These are phyloP conservation scores for Gorsachius magnificus DNA, from an alignment of 2,797 vertebrate species.

Conservation along the genomic window DNA sequence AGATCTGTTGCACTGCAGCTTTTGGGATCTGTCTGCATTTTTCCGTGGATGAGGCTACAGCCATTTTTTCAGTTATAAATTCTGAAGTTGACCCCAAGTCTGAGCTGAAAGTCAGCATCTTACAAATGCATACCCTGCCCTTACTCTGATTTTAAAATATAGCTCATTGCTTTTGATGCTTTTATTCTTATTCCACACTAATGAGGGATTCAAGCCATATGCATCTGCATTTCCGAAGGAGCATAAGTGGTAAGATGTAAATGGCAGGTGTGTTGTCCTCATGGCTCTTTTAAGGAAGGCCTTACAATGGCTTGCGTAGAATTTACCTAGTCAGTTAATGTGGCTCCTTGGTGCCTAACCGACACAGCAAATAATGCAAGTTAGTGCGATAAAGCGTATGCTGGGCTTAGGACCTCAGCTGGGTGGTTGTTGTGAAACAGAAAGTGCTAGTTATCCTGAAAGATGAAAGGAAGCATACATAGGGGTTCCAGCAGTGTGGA, in stretches of 20 bases:
- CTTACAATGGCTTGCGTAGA: accelerated
- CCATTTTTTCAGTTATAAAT: background rate
- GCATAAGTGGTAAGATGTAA: background rate
- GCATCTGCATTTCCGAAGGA: background rate
- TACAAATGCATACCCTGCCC: background rate
- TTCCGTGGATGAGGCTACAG: background rate
- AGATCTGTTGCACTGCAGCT: background rate
- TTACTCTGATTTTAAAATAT: background rate
- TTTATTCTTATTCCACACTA: background rate
- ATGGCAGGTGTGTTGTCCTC: background rate
- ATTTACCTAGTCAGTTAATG: accelerated
- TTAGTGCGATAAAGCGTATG: background rate
- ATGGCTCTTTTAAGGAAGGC: background rate
- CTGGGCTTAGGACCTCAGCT: background rate
- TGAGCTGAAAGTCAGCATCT: background rate
- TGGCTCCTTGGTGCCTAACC: background rate
- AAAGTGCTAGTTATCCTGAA: background rate
- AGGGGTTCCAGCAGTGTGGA: background rate
- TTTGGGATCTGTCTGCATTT: background rate
- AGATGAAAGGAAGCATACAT: background rate
- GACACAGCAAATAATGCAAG: background rate
- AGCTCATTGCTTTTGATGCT: background rate
- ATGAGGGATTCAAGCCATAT: background rate
- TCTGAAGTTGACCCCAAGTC: background rate
- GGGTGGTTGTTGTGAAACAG: background rate